These are phyloP conservation scores for Lutjanus argentimaculatus DNA, from an alignment of 2,797 vertebrate species.

Conservation along the genomic window DNA sequence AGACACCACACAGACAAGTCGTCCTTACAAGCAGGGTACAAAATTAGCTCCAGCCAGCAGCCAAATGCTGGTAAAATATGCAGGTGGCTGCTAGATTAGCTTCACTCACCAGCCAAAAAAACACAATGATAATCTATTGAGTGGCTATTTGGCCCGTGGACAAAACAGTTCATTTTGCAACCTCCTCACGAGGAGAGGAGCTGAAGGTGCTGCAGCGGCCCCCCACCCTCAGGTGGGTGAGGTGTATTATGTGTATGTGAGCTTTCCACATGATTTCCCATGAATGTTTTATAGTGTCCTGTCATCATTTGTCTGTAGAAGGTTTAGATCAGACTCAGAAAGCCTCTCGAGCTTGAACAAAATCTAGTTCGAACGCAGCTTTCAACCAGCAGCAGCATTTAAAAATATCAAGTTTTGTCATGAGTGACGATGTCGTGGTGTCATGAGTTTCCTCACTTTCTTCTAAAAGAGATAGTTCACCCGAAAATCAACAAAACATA, in stretches of 20 bases:
- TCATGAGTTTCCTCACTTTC: background rate
- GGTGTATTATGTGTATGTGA: too few species aligned
- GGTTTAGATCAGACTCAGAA: background rate
- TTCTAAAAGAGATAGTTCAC: too few species aligned
- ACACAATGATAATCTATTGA: too few species aligned
- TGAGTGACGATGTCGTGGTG: background rate
- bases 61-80: too few species aligned
- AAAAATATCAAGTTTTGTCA: background rate
- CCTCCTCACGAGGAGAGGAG: background rate
- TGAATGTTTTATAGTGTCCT: background rate
- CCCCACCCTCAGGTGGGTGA: background rate
- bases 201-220: background rate
- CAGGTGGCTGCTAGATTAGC: too few species aligned
- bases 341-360: background rate
- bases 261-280: background rate
- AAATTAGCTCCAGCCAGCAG: too few species aligned
- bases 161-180: too few species aligned
- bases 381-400: background rate
- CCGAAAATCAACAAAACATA: too few species aligned
- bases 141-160: too few species aligned
- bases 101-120: too few species aligned
- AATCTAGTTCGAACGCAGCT: background rate
- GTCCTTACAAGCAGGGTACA: too few species aligned
- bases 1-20: too few species aligned
- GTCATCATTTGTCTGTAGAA: background rate